Base-by-base conservation (phyloP, 2,888 invertebrate genomes). In the Netelia virgata region DNA sequence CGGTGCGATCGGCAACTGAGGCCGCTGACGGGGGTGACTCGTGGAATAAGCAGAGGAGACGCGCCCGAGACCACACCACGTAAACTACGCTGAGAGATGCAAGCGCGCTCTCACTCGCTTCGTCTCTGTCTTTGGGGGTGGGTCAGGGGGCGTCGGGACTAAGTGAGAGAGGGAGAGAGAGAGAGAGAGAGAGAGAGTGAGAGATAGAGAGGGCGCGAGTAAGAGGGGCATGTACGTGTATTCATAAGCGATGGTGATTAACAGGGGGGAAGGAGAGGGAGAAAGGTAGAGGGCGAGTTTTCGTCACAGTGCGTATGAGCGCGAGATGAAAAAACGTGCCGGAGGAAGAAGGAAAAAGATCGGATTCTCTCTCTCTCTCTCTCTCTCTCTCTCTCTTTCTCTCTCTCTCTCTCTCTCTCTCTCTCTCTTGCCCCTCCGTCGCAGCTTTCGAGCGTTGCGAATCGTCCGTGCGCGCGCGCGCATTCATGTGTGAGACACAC, bases 1-100 rank as follows among this genome's bases (percentile, higher is more conserved):
- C 93, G 92, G 92, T 92, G 91, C 92, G 92, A 90, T 93, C 92
- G 91, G 91, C 93, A 93, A 93, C 93, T 93, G 93, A 92, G 87
- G 86, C 84, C 86, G 87, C 86, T 85, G 87, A 87, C 86, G 87
- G 88, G 87, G 88, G 85, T 87, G 86, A 87, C 86, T 86, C 83
- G 86, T 79, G 79, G 86, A 86, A 85, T 86, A 83, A 85, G 84
- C 63, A 61, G 78, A 50, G 47, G 61, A 79, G 74, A 63, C 84
- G 69, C 63, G 73, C 72, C 73, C 73, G 64, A 68, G 64, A 70
- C 66, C 72, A 79, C 79, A 76, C 66, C 80, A 75, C 76, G 53
- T 66, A 68, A 69, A 74, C 66, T 74, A 66, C 78, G 69, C 20
- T 55, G 66, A 70, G 18, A 36, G 77, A 77, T 69, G 69, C 77